phyloP scores from a whole-genome alignment of 2,113 vertebrate genomes.

The Colius striatus region DNA sequence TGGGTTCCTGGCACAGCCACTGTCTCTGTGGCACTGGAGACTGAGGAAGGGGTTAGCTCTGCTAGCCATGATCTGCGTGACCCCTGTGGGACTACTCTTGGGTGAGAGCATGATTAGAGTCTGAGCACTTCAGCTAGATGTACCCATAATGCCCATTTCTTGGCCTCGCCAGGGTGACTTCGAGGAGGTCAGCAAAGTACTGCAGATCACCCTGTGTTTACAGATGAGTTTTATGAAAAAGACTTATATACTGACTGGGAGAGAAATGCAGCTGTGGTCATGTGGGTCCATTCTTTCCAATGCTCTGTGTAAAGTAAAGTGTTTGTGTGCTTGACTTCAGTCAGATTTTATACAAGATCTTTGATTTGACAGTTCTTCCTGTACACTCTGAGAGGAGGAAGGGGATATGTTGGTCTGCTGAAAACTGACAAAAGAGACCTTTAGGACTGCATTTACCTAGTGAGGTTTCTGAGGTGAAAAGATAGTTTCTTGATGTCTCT shows the following conservation, averaged over 20 bases:
- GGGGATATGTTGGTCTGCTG: background rate
- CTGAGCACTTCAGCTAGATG: background rate
- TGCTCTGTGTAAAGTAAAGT: background rate
- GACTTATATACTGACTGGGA: too few species aligned
- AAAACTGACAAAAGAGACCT: background rate
- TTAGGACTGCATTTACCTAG: background rate
- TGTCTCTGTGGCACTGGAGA: background rate
- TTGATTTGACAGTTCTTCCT: background rate
- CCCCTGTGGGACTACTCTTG: background rate
- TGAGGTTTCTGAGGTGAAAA: background rate
- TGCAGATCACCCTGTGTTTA: background rate
- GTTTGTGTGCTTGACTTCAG: background rate
- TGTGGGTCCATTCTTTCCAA: background rate
- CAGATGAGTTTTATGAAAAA: background rate
- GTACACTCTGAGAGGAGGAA: background rate
- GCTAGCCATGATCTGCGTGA: background rate
- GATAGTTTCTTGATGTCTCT: background rate
- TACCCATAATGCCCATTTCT: background rate
- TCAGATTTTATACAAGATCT: background rate
- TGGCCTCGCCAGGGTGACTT: background rate
- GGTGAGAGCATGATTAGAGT: background rate
- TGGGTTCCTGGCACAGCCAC: background rate
- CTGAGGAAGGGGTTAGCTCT: rapidly evolving
- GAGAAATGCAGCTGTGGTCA: background rate
- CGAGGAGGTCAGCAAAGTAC: background rate